Base-by-base conservation (phyloP, 92 coral and sea anemone genomes). In the Palythoa grandiflora region DNA sequence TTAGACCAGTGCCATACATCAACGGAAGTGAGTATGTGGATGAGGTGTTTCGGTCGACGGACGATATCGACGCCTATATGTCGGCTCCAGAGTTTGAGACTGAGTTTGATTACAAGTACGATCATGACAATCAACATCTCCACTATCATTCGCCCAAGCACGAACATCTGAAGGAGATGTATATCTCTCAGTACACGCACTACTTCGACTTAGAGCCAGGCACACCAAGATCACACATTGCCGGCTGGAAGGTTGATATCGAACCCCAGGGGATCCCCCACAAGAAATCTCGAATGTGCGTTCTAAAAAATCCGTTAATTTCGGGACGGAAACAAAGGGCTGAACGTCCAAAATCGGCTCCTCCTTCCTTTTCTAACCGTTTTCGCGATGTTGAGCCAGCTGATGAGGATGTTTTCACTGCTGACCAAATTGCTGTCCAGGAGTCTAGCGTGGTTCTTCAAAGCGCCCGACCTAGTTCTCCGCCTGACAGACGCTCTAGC, bases 231-330 rank as follows among this genome's bases (percentile, higher is more conserved):
- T 91, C 96, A n/a, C 98, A 95, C 74, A 93, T 91, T 81, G 98
- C 96, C 35, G 98, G 98, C 16, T 95, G 98, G 98, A 95, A 91
- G 89, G 93, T 89, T 60, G 98, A 93, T 85, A 83, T 93, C 6
- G 98, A 95, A 66, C 98, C 98, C 47, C 92, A 93, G 54, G 96
- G 93, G 36, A 89, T 93, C 84, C 98, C 98, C 57, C 98, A 95
- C 75, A 89, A 79, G 72, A 94, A 87, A 65, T 93, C 98, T 51
- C 94, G 96, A 1, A 95, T 95, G 98, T 93, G 98, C 37, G 98
- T 93, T 2, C 89, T 95, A 39, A 89, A 83, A 73, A 93, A 91
- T 61, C 98, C 98, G 65, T 88, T 95, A 14, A 88, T 95, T 37
- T 89, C 93, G 50, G 96, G 91, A 16, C 84, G 91, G 63, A 79